Percentiles rank a stretch among this genome's conserved stretches.
These are phyloP conservation scores for Carabus problematicus DNA, from an alignment of 2,888 invertebrate species.

Conservation along the genomic window DNA sequence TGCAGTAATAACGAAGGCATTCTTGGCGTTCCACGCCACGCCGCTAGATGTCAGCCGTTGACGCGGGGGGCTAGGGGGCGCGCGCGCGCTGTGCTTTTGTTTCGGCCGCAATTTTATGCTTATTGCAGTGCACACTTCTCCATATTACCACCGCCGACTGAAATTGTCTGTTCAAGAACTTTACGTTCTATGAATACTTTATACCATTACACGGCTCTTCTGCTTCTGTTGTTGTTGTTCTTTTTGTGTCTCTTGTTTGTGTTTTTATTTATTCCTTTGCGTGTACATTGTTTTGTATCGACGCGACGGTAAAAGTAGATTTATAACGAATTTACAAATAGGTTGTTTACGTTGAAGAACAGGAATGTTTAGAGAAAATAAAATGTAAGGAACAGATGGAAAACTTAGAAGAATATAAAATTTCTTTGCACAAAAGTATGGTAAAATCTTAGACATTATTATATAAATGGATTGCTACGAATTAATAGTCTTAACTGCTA, in stretches of 20 bases:
- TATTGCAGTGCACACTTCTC: slow-evolving; percentile 30
- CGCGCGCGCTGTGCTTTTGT: slow-evolving; percentile 34
- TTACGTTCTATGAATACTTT: slow-evolving; percentile 42
- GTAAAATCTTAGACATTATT: too few species aligned
- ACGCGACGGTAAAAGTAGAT: slow-evolving; percentile 27
- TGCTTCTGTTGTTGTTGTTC: background rate
- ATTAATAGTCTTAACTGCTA: too few species aligned
- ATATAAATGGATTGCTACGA: too few species aligned
- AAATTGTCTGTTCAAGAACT: slow-evolving; percentile 43
- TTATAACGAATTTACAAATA: slow-evolving; percentile 17
- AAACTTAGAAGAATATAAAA: too few species aligned
- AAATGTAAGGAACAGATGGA: too few species aligned
- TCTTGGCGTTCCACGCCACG: slow-evolving; percentile 34
- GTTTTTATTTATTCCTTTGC: slow-evolving; percentile 16
- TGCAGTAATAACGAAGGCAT: slow-evolving; percentile 41
- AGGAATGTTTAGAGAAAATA: too few species aligned
- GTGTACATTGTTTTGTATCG: slow-evolving; percentile 31
- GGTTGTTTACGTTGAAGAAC: background rate
- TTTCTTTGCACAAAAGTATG: too few species aligned
- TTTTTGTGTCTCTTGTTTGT: slow-evolving; percentile 11
- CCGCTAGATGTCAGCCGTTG: slow-evolving; percentile 18
- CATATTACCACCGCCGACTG: slow-evolving; percentile 25
- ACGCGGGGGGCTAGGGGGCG: background rate
- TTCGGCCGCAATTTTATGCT: slow-evolving; percentile 43
- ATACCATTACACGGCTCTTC: background rate